Evolutionary conservation across 37 sponge, comb jelly and placozoan genomes (phyloP), one percentile per base, ranked within the genome.

Genomic region (Hexactinellida sp.): DNA sequence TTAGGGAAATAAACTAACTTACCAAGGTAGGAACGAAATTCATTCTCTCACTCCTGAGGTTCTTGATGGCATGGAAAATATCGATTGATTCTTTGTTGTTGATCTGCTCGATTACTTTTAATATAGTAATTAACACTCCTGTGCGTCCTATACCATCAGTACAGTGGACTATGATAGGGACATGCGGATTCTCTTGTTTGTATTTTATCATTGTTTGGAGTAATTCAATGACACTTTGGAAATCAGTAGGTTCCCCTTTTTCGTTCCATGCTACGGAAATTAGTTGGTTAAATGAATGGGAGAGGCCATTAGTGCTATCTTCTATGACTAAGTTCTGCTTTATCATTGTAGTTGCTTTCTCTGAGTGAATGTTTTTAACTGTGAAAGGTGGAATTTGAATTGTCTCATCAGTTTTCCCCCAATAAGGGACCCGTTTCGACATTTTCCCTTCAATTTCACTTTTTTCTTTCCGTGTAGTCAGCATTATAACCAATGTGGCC

Each of bases 81-180:
- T 63, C 76, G 34, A 63, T 63, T 32, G 76, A 23, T 21, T n/a
- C 76, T 63, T 63, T 63, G 3, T 63, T 63, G 76, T 63, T n/a
- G 13, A 63, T 63, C 3, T 63, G 28, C 76, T 63, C 76, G 13
- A 63, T 63, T 21, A 63, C 34, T 28, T 63, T 63, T 7, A 21
- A 63, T 3, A 23, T 63, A 25, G 76, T 63, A 5, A 63, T 5
- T 1, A 63, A n/a, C 3, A n/a, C 76, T 63, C 76, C 76, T 25
- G 76, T 63, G 13, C 76, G 76, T 63, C 76, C 76, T 25, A 63
- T 63, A 25, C 76, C 76, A n/a, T 63, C 76, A n/a, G 19, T 63
- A 63, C 76, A 63, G 34, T 63, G 76, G 28, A 63, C 76, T 63
- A 63, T 63, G 25, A 63, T 63, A 28, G 76, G 76, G 3, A 63